These are phyloP conservation scores for Zingel zingel DNA, from an alignment of 2,113 vertebrate species.

Conservation along the genomic window DNA sequence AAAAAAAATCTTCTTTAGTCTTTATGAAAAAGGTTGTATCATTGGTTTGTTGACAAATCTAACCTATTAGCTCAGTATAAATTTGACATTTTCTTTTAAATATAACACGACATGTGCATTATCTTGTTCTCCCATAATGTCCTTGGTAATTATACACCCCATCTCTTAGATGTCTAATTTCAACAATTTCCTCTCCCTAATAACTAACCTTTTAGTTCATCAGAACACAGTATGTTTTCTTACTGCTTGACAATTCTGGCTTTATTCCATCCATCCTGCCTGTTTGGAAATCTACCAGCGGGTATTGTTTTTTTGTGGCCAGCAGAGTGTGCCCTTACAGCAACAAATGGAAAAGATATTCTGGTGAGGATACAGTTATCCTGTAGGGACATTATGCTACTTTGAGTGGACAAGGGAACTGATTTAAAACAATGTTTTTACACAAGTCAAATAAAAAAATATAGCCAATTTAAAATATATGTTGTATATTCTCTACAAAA, in stretches of 20 bases:
- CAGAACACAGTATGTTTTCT: neutral
- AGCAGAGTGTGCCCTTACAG: constrained; percentile 1
- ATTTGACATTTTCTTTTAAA: too few relatives aligned
- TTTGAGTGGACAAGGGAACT: neutral
- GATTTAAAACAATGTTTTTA: neutral
- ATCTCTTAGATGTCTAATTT: neutral
- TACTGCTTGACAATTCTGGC: neutral
- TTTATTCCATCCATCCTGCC: neutral
- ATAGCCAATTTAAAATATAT: neutral
- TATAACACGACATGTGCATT: too few relatives aligned
- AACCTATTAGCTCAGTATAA: too few relatives aligned
- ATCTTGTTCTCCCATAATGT: neutral
- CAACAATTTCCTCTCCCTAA: neutral
- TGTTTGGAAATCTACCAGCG: neutral
- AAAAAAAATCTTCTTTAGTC: neutral
- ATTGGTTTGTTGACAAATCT: too few relatives aligned
- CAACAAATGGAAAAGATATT: neutral
- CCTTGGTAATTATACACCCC: neutral
- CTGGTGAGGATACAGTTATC: neutral
- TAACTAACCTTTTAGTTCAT: neutral
- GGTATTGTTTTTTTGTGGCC: neutral
- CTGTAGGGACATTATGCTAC: neutral
- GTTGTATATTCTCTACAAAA: too few relatives aligned
- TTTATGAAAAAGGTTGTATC: neutral
- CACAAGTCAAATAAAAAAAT: neutral